phyloP scores from a whole-genome alignment of 92 coral and sea anemone species.

The Virgularia gustaviana region DNA sequence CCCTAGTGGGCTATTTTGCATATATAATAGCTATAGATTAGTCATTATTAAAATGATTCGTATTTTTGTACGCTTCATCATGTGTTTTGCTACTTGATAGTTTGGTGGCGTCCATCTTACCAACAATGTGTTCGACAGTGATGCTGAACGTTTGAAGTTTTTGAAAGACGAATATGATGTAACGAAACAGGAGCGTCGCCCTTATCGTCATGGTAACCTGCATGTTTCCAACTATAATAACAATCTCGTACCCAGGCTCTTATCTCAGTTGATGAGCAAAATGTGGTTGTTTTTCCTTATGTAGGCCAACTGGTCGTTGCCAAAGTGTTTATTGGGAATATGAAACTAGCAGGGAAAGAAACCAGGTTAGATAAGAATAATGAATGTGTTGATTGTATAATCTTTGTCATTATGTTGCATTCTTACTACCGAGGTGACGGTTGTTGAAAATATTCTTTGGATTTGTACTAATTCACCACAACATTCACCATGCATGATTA shows the following conservation, averaged over 20 bases:
- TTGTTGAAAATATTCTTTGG: no score
- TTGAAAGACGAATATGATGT: constrained; percentile 45
- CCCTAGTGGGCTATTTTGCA: no score
- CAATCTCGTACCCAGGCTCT: neutral
- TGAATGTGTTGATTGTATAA: no score
- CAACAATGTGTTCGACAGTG: constrained; percentile 77
- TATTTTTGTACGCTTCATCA: neutral
- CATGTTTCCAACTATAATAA: no score
- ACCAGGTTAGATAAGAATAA: constrained; percentile 58
- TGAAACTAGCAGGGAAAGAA: constrained; percentile 58
- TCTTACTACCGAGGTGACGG: no score
- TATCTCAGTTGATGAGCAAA: neutral
- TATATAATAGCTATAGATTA: no score
- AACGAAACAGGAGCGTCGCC: constrained; percentile 69
- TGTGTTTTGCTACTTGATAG: neutral
- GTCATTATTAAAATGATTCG: no score
- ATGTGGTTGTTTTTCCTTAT: neutral
- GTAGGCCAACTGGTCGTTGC: constrained; percentile 86
- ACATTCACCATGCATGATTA: no score
- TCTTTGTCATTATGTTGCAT: no score
- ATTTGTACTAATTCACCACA: no score
- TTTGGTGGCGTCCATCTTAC: constrained; percentile 75
- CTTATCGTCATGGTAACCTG: constrained; percentile 78
- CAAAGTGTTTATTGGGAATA: constrained; percentile 82
- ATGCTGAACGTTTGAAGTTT: constrained; percentile 57